Evolutionary conservation across 2,113 vertebrate species (phyloP).

Genomic region (Myiopsitta monachus): DNA sequence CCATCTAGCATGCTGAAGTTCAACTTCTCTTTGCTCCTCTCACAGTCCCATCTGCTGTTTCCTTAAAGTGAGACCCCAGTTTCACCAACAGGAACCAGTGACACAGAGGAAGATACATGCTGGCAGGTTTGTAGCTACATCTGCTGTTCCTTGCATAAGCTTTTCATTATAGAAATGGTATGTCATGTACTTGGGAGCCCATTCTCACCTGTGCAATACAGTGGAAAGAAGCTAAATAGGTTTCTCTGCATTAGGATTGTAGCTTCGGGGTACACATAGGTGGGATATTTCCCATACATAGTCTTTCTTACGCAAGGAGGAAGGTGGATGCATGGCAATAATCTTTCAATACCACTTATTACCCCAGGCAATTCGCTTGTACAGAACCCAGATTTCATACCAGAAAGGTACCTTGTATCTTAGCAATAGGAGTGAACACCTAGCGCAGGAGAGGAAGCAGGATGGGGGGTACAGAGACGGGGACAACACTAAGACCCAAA

Average conservation of each 20-base stretch:
- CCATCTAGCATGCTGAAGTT: neutral
- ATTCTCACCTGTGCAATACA: neutral
- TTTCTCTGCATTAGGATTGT: neutral
- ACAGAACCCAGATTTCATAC: neutral
- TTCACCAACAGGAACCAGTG: neutral
- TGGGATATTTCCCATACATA: neutral
- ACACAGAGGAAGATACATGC: neutral
- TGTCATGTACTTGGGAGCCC: neutral
- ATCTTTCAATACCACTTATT: neutral
- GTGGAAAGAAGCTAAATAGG: neutral
- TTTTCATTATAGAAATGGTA: neutral
- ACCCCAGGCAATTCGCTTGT: neutral
- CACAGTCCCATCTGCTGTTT: neutral
- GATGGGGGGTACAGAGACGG: fast-evolving
- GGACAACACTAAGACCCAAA: fast-evolving
- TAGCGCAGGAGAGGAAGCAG: neutral
- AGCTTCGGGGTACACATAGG: fast-evolving
- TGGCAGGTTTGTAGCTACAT: neutral
- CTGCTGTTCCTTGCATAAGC: neutral
- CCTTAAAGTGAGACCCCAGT: neutral
- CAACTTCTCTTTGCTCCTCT: neutral
- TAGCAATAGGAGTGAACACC: neutral
- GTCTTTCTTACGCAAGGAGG: neutral
- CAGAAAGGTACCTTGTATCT: neutral
- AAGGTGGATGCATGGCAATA: neutral